Conservation (phyloP, 2,797 vertebrate genomes). For the Okamejei kenojei region DNA sequence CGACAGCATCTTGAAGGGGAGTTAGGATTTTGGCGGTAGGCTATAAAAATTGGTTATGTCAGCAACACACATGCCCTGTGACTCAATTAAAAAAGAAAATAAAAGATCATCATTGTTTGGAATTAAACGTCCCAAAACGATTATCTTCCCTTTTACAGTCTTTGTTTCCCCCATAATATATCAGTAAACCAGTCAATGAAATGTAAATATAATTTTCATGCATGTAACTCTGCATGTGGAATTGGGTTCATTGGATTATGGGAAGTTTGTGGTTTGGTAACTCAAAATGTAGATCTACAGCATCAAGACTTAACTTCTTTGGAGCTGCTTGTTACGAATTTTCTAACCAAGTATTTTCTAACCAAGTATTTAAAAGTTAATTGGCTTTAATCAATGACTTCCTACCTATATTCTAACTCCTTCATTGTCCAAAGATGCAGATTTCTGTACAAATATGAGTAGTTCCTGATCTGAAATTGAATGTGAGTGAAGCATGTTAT, state of each 20-base stretch:
- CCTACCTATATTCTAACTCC: not conserved
- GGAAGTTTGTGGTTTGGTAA: not conserved
- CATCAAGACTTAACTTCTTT: not conserved
- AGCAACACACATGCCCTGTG: too few species aligned
- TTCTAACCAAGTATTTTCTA: not conserved
- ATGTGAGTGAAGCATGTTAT: too few species aligned
- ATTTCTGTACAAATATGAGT: not conserved
- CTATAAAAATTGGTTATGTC: too few species aligned
- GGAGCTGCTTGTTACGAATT: not conserved
- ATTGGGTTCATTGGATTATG: not conserved
- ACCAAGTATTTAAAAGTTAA: not conserved
- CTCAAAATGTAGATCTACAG: conserved; percentile 1
- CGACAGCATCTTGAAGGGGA: too few species aligned
- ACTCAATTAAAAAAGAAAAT: too few species aligned
- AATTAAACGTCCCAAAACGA: not conserved
- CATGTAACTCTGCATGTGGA: not conserved
- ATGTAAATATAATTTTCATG: not conserved
- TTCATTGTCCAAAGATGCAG: too few species aligned
- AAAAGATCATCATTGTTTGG: not conserved
- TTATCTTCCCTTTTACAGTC: not conserved
- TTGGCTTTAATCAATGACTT: not conserved
- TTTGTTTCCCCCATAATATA: not conserved
- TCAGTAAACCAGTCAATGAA: not conserved
- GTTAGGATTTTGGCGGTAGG: too few species aligned
- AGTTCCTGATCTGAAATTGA: too few species aligned